A percentile compares a stretch with the other conserved stretches of the same genome.
Evolutionary conservation across 2,113 vertebrate species (phyloP).

Genomic region (Phalacrocorax aristotelis): DNA sequence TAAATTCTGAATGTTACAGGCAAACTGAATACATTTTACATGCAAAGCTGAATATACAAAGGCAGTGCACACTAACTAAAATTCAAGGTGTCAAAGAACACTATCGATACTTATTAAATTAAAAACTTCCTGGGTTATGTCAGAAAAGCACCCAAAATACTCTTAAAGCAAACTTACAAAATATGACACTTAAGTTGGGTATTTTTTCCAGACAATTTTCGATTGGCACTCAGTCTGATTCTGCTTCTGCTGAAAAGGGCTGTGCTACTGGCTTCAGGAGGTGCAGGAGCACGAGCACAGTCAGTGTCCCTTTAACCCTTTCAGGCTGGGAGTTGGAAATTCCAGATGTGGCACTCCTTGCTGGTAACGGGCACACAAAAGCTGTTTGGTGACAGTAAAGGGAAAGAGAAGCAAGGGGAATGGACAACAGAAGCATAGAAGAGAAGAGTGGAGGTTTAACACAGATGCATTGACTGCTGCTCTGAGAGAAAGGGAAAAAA

Average conservation of each 20-base stretch:
- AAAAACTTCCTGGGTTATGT: not conserved
- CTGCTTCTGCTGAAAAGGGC: not conserved
- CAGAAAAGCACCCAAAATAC: not conserved
- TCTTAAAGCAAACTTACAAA: not conserved
- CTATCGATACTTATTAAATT: not conserved
- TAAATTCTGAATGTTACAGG: not conserved
- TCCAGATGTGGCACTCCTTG: not conserved
- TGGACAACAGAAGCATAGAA: not conserved
- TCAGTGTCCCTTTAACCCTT: not conserved
- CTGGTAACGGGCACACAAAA: not conserved
- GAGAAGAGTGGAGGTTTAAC: not conserved
- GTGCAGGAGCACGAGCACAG: not conserved
- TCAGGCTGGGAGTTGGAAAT: not conserved
- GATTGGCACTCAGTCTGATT: not conserved
- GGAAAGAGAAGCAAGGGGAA: not conserved
- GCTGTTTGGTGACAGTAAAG: not conserved
- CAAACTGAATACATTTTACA: not conserved
- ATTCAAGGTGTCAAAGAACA: not conserved
- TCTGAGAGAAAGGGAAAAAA: not conserved
- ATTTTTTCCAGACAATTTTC: not conserved
- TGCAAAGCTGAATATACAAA: not conserved
- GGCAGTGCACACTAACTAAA: not conserved
- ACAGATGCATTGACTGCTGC: not conserved
- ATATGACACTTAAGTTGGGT: not conserved
- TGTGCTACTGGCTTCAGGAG: not conserved